Evolutionary conservation across 1,140 invertebrate genomes (phyloP), one percentile per base, ranked within the genome.

Genomic region (Mactra quadrangularis): DNA sequence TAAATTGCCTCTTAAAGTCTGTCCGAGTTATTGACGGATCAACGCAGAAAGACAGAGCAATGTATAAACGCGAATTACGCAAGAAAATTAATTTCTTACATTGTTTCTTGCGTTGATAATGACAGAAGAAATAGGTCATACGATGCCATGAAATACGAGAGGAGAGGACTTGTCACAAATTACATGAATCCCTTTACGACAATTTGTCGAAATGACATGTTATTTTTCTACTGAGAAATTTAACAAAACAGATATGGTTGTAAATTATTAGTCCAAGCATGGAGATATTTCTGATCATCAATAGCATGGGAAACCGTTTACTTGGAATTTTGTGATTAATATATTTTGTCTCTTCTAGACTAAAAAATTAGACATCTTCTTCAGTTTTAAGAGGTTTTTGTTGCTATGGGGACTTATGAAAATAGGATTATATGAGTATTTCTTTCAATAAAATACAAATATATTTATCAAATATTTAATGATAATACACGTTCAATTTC

Each of bases 21-120:
- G 25, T 38, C 45, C 35, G 74, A 77, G 35, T 60, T 52, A 77
- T 77, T 77, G 59, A 38, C 29, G 59, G 33, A 77, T 38, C 74
- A 77, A 77, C 57, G 31, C 74, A 38, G 35, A 35, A 25, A 33
- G 74, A 57, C 74, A 77, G 29, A 38, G 22, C 74, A 62, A 77
- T 77, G 62, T 62, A 77, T 60, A 77, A 77, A 77, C 74, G 59
- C 74, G 74, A 77, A 77, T 77, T 77, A 77, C 74, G 74, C 74
- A 77, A 77, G 74, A 64, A 77, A 77, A 77, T 77, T 77, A 77
- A 77, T 77, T 77, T 77, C 74, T 35, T 55, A 77, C 74, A 64
- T 72, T 72, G 70, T 72, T 72, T 72, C 70, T 57, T 72, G 31
- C 35, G 70, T 72, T 72, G 70, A 33, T 72, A 57, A 72, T 72